A percentile compares a stretch with the other conserved stretches of the same genome.
Evolutionary conservation across 64 coral and sea anemone genomes (phyloP).

Genomic region (Porites australiensis): DNA sequence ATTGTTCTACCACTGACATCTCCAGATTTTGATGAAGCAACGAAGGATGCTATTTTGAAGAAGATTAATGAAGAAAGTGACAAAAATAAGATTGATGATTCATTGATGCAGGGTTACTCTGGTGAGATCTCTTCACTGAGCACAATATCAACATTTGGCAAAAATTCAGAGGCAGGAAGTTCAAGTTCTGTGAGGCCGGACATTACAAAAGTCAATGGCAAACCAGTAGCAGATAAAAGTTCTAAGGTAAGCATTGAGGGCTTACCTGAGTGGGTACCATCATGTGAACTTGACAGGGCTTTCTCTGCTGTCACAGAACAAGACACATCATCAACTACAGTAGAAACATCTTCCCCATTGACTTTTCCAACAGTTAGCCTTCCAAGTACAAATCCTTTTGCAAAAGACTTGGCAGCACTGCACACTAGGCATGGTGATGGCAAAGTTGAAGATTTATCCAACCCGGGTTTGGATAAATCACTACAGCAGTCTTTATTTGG

Average conservation of each 20-base stretch:
- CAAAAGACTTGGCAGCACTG: slow-evolving; percentile 15
- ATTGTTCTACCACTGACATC: slow-evolving; percentile 35
- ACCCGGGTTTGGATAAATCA: neutral
- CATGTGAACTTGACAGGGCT: slow-evolving; percentile 52
- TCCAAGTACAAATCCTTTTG: slow-evolving; percentile 59
- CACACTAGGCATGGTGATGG: neutral
- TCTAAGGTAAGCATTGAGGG: neutral
- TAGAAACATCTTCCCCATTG: neutral
- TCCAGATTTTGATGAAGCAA: neutral
- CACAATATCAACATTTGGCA: neutral
- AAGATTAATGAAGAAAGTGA: neutral
- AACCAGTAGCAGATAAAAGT: neutral
- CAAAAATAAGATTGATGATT: neutral
- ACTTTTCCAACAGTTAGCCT: slow-evolving; percentile 24
- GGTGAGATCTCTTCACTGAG: neutral
- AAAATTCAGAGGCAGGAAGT: neutral
- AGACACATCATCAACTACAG: neutral
- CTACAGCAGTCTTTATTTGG: slow-evolving; percentile 39
- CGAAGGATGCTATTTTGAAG: slow-evolving; percentile 39
- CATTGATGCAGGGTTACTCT: neutral
- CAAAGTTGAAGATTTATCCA: neutral
- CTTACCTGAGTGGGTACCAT: slow-evolving; percentile 32
- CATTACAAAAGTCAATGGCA: neutral
- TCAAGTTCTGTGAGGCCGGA: neutral
- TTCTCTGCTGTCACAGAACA: slow-evolving; percentile 24